phyloP scores from a whole-genome alignment of 1,140 invertebrate genomes.

The Lordiphosa mommai region DNA sequence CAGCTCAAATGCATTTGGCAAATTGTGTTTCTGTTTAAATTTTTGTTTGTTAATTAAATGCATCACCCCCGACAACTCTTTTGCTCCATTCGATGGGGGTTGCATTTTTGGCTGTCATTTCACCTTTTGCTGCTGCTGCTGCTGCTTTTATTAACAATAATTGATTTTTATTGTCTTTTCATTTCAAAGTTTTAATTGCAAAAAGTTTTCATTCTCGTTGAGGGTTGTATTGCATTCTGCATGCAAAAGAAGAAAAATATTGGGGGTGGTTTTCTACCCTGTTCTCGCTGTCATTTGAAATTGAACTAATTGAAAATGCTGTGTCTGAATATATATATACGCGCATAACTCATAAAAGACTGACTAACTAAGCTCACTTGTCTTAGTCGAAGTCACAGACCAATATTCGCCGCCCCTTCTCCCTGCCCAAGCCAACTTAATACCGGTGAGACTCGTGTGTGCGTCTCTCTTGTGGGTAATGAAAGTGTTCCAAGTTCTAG shows the following conservation, averaged over 20 bases:
- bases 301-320: slow-evolving; percentile 64
- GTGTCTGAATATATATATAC: too few species aligned
- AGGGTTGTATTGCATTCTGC: too few species aligned
- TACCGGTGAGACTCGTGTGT: not conserved
- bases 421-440: too few species aligned
- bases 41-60: slow-evolving; percentile 64
- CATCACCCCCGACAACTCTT: slow-evolving; percentile 25
- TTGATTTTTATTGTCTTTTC: slow-evolving; percentile 68
- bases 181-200: slow-evolving; percentile 61
- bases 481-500: too few species aligned
- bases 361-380: not conserved
- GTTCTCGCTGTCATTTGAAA: slow-evolving; percentile 28
- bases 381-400: too few species aligned
- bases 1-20: slow-evolving; percentile 35
- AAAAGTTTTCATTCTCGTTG: slow-evolving; percentile 39
- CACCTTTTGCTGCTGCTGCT: slow-evolving; percentile 15
- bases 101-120: slow-evolving; percentile 2
- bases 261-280: too few species aligned
- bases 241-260: too few species aligned
- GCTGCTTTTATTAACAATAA: slow-evolving; percentile 49
- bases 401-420: too few species aligned
- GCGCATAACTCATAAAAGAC: too few species aligned
- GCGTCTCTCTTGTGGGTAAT: too few species aligned
- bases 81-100: slow-evolving; percentile 24
- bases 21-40: too few species aligned